Conservation (phyloP, 30 jellyfish, hydroid and myxozoan species). For the Catostylus mosaicus region DNA sequence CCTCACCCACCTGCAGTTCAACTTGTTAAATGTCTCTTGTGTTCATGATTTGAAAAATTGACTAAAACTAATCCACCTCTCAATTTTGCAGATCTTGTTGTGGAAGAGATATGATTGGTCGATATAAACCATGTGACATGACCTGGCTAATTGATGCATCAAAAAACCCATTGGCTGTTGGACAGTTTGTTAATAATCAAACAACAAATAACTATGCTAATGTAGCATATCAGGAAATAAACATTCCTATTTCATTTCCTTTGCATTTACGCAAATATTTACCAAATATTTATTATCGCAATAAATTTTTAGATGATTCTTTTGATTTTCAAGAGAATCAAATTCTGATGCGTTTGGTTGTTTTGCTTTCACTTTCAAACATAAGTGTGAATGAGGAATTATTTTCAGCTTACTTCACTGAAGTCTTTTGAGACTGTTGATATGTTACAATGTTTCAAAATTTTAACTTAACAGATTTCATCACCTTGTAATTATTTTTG, state of each 20-base stretch:
- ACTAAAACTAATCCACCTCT: too few species aligned
- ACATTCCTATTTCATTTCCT: constrained; percentile 64
- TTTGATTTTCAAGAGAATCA: background rate
- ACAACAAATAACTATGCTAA: constrained; percentile 58
- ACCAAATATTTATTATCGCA: constrained; percentile 62
- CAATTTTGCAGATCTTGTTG: constrained; percentile 44
- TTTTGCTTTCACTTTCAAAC: constrained; percentile 55
- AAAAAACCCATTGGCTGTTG: constrained; percentile 73
- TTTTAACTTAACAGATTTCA: background rate
- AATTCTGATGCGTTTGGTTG: constrained; percentile 48
- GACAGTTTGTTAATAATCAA: constrained; percentile 77
- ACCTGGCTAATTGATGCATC: constrained; percentile 28
- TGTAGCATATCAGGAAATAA: constrained; percentile 72
- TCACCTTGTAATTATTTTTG: background rate
- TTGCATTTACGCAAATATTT: constrained; percentile 43
- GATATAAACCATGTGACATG: constrained; percentile 22
- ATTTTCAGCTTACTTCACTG: constrained; percentile 76
- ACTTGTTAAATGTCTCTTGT: too few species aligned
- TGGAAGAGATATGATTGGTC: constrained; percentile 56
- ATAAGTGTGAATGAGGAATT: constrained; percentile 57
- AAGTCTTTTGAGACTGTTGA: constrained; percentile 14
- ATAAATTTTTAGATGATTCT: constrained; percentile 18
- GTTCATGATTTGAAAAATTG: too few species aligned
- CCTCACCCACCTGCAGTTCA: too few species aligned
- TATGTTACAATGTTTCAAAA: background rate